Base-by-base conservation (phyloP, 2,113 vertebrate species). In the Dunckerocampus dactyliophorus region DNA sequence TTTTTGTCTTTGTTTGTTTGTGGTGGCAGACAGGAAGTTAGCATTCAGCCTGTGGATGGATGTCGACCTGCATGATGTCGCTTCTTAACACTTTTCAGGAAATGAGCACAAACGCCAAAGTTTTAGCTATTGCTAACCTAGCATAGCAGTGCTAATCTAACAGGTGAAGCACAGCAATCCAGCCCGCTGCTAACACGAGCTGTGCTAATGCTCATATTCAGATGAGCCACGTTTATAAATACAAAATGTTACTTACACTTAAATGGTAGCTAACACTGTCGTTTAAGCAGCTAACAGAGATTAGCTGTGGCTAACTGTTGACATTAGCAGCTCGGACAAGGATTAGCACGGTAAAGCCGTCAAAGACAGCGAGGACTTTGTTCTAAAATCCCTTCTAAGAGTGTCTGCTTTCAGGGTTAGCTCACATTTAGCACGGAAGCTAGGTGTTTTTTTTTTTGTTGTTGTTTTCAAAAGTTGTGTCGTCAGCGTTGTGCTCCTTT, bases 61-160 rank as follows among this genome's bases (percentile, higher is more conserved):
- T 47, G 50, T 69, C 28, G 52, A 54, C 8, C 49, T 67, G 76
- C 76, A 72, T 74, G 76, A 58, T 15, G 54, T 45, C 59, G 53
- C 53, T 31, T 72, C 51, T 53, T 47, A 7, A 37, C 17, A 43
- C n/a, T n/a, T 71, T 80, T 81, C 70, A 70, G 79, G 81, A 74
- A 59, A 63, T 63, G 59, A 62, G 65, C 62, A 63, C 67, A 51
- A 57, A 64, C 8, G 46, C 13, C 13, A 14, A 31, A 11, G 46
- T 28, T 16, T 6, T 52, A 20, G 19, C 54, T 22, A 7, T 4
- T 34, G 31, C 31, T 21, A 42, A 16, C 34, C 10, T 24, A 51
- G 21, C 49, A 17, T 24, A 15, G 49, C 14, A 43, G 13, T 14
- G 13, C 39, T 43, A 43, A 43, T 43, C 39, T 13, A 43, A 12